These are phyloP conservation scores for Tanypteryx hageni DNA, from an alignment of 2,888 invertebrate genomes.

Conservation along the genomic window DNA sequence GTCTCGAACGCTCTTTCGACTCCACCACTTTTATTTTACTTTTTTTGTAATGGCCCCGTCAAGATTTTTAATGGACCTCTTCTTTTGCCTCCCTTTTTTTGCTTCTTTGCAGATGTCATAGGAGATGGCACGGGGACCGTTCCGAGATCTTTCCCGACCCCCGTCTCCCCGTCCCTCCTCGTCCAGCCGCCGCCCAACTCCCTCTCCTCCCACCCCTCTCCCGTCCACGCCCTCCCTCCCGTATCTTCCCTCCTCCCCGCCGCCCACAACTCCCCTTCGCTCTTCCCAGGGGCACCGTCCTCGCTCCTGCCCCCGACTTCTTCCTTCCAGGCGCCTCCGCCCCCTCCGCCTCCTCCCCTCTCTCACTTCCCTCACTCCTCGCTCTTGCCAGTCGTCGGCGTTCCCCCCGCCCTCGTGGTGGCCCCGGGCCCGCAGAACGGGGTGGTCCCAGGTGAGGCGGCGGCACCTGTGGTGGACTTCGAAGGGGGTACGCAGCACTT, in stretches of 20 bases:
- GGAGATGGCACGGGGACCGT: slow-evolving; percentile 4
- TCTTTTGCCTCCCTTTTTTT: not conserved
- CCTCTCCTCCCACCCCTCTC: not conserved
- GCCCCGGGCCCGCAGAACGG: not conserved
- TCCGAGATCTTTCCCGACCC: not conserved
- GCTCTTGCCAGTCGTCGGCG: not conserved
- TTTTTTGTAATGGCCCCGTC: not conserved
- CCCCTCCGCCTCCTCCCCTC: not conserved
- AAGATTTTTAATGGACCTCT: slow-evolving; percentile 21
- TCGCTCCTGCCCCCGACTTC: not conserved
- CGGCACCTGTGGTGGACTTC: not conserved
- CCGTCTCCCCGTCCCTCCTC: not conserved
- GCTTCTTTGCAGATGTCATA: slow-evolving; percentile 27
- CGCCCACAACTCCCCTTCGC: not conserved
- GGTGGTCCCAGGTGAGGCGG: not conserved
- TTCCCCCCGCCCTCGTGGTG: not conserved
- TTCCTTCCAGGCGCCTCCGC: not conserved
- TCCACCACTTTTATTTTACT: not conserved
- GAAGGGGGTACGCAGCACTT: slow-evolving; percentile 4
- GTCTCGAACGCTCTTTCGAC: not conserved
- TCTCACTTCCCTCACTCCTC: not conserved
- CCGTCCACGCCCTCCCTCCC: not conserved
- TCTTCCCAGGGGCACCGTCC: not conserved
- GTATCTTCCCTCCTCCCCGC: not conserved
- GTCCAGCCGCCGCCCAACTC: not conserved